Evolutionary conservation across 2,113 vertebrate species (phyloP).

Genomic region (Etheostoma cragini): DNA sequence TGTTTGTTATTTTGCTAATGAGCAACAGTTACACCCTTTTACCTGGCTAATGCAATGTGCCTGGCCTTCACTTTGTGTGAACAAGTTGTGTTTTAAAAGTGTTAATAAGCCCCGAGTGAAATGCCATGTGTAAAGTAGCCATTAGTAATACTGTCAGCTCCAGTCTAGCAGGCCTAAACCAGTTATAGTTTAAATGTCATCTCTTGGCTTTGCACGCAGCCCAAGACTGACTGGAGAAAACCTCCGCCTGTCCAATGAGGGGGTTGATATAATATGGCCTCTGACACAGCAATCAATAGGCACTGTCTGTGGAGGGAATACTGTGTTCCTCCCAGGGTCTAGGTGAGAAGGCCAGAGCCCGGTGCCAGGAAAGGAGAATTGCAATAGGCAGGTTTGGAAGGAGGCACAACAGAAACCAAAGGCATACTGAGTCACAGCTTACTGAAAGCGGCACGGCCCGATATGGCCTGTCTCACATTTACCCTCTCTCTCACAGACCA

Average conservation of each 20-base stretch:
- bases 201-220: conserved; percentile 54
- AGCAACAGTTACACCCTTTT: conserved; percentile 29
- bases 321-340: conserved; percentile 57
- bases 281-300: conserved; percentile 82
- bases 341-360: conserved; percentile 53
- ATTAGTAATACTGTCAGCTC: conserved; percentile 74
- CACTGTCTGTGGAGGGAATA: conserved; percentile 73
- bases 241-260: conserved; percentile 60
- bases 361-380: conserved; percentile 54
- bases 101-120: conserved; percentile 76
- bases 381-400: conserved; percentile 43
- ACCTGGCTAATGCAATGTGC: conserved; percentile 52
- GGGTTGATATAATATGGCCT: conserved; percentile 74
- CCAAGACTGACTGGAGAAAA: conserved; percentile 58
- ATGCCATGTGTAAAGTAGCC: conserved; percentile 77
- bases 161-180: conserved; percentile 46
- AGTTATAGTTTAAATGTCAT: conserved; percentile 78
- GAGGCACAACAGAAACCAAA: conserved; percentile 21
- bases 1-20: conserved; percentile 35
- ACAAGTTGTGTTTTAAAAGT: conserved; percentile 74
- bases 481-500: conserved; percentile 28
- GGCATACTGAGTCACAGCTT: conserved; percentile 61
- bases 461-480: conserved; percentile 27
- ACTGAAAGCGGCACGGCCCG: conserved; percentile 39
- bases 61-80: conserved; percentile 54